These are phyloP conservation scores for Aphelenchoides fujianensis DNA, from an alignment of 1,140 invertebrate species.

Conservation along the genomic window DNA sequence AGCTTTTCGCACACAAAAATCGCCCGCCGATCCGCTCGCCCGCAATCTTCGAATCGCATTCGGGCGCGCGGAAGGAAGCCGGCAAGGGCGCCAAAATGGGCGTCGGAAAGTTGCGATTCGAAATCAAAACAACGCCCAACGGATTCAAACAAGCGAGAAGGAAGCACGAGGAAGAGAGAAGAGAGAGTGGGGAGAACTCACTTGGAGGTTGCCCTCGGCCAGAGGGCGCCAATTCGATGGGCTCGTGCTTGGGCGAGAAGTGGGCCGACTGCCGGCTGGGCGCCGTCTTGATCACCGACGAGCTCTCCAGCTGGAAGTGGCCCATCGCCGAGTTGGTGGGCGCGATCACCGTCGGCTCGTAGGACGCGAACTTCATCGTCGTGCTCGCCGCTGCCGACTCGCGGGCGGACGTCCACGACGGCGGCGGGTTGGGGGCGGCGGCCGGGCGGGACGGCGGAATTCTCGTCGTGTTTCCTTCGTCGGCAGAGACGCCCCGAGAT, in stretches of 20 bases:
- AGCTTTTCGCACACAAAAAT: too few relatives aligned
- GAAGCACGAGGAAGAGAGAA: slow-evolving; percentile 17
- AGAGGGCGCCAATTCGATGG: slow-evolving; percentile 56
- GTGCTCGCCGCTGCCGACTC: background rate
- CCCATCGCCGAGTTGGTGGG: slow-evolving; percentile 34
- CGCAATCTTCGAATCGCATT: slow-evolving; percentile 1
- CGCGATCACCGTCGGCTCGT: slow-evolving; percentile 29
- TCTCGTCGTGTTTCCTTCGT: too few relatives aligned
- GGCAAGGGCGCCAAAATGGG: too few relatives aligned
- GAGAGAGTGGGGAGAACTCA: slow-evolving; percentile 24
- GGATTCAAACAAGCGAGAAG: background rate
- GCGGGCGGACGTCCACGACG: too few relatives aligned
- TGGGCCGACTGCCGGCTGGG: slow-evolving; percentile 45
- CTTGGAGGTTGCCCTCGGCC: slow-evolving; percentile 35
- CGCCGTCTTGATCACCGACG: slow-evolving; percentile 60
- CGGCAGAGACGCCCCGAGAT: too few relatives aligned
- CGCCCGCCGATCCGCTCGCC: background rate
- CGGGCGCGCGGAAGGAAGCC: background rate
- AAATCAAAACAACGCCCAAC: background rate
- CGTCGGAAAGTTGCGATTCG: too few relatives aligned
- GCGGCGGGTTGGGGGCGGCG: too few relatives aligned
- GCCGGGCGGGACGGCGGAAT: too few relatives aligned
- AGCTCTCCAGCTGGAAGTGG: slow-evolving; percentile 52
- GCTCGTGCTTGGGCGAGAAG: slow-evolving; percentile 58
- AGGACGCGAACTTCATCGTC: slow-evolving; percentile 32